Percentiles rank a stretch among this genome's conserved stretches.
These are phyloP conservation scores for Meliscaeva auricollis DNA, from an alignment of 2,888 invertebrate genomes.

Conservation along the genomic window DNA sequence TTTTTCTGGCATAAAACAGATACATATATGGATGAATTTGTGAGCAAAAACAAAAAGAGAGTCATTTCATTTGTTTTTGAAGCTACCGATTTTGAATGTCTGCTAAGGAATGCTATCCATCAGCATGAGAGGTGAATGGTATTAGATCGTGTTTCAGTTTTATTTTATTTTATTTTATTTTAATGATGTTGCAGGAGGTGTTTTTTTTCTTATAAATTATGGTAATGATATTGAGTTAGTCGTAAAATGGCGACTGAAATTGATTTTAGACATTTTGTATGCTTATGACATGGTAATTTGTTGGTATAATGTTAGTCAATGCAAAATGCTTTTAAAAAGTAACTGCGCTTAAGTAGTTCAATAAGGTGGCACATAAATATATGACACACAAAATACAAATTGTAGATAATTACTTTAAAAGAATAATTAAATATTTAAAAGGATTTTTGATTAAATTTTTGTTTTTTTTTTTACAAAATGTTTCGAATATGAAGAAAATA, in stretches of 20 bases:
- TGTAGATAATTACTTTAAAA: neutral
- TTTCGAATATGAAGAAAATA: too few species aligned
- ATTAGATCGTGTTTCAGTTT: constrained; percentile 34
- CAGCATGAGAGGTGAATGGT: constrained; percentile 37
- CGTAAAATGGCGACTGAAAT: constrained; percentile 25
- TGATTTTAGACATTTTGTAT: constrained; percentile 22
- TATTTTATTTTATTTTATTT: constrained; percentile 43
- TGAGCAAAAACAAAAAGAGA: constrained; percentile 1
- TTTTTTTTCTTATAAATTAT: neutral
- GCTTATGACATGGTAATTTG: constrained; percentile 34
- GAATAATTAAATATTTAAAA: neutral
- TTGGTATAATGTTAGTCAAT: neutral
- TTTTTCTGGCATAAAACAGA: constrained; percentile 1
- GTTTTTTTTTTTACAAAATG: too few species aligned
- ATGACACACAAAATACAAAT: neutral
- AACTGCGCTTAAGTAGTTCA: constrained; percentile 18
- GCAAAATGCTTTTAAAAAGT: constrained; percentile 20
- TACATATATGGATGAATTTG: neutral
- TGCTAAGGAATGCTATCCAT: constrained; percentile 66
- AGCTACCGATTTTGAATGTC: constrained; percentile 62
- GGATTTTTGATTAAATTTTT: too few species aligned
- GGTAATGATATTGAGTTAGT: constrained; percentile 3
- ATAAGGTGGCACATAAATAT: neutral
- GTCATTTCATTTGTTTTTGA: constrained; percentile 39
- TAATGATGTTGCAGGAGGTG: constrained; percentile 32